Evolutionary conservation across 2,797 vertebrate species (phyloP).

Genomic region (Artibeus jamaicensis): DNA sequence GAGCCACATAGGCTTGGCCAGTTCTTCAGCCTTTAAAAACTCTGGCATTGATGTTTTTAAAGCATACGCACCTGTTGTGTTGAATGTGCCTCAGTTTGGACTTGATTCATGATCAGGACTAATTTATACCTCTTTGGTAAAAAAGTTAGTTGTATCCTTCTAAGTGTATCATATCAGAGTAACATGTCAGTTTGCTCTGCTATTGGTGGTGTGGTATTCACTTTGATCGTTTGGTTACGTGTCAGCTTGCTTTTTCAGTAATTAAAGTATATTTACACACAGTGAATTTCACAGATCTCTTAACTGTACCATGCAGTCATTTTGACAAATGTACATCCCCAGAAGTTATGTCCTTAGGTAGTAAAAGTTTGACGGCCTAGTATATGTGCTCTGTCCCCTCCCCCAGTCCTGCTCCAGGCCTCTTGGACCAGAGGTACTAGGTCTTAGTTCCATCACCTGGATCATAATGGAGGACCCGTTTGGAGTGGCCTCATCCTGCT

Average conservation of each 20-base stretch:
- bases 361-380: neutral
- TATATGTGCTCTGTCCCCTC: neutral
- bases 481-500: neutral
- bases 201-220: neutral
- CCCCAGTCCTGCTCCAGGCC: neutral
- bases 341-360: neutral
- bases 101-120: constrained; percentile 10
- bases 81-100: neutral
- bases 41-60: constrained; percentile 13
- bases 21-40: neutral
- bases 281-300: neutral
- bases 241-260: neutral
- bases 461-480: neutral
- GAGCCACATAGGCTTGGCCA: neutral
- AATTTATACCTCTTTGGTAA: neutral
- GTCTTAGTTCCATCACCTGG: neutral
- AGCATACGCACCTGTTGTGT: neutral
- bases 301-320: neutral
- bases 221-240: neutral
- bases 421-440: neutral
- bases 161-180: neutral
- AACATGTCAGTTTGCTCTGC: neutral
- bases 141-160: neutral
- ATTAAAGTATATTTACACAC: neutral
- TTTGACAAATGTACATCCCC: neutral